phyloP scores from a whole-genome alignment of 2,113 vertebrate genomes.

The Austrofundulus limnaeus region DNA sequence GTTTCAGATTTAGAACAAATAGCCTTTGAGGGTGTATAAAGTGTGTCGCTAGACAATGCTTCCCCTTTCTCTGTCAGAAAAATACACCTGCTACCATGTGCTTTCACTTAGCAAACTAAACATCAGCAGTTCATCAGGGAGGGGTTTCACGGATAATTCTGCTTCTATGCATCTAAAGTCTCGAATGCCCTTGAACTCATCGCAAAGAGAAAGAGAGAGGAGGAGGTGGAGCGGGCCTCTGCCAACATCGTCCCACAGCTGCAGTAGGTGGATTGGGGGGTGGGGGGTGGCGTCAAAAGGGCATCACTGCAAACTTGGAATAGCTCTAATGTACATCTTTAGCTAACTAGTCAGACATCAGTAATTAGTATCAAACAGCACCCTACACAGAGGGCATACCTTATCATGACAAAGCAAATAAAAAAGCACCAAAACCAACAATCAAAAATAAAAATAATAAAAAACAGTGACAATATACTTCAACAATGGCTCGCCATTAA shows the following conservation, averaged over 20 bases:
- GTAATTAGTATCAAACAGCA: conserved; percentile 77
- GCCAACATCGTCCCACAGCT: conserved; percentile 31
- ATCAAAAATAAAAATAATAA: conserved; percentile 41
- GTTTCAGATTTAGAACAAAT: conserved; percentile 62
- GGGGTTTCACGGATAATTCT: conserved; percentile 32
- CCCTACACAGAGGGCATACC: conserved; percentile 73
- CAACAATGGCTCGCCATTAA: conserved; percentile 70
- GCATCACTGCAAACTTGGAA: conserved; percentile 69
- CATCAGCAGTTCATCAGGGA: conserved; percentile 42
- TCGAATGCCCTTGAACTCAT: conserved; percentile 44
- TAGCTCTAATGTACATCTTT: conserved; percentile 72
- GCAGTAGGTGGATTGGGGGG: conserved; percentile 21
- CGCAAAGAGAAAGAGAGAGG: too few relatives aligned
- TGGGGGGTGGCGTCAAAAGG: conserved; percentile 12
- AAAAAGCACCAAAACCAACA: conserved; percentile 71
- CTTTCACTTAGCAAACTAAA: conserved; percentile 65
- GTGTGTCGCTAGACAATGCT: conserved; percentile 46
- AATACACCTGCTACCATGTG: conserved; percentile 77
- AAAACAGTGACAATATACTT: conserved; percentile 64
- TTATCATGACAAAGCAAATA: conserved; percentile 69
- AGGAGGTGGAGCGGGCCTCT: conserved; percentile 29
- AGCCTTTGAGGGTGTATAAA: conserved; percentile 43
- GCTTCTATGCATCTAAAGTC: conserved; percentile 54
- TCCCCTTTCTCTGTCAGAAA: conserved; percentile 59
- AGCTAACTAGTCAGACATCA: conserved; percentile 75